These are phyloP conservation scores for Digitonthophagus gazella DNA, from an alignment of 2,888 invertebrate species.

Conservation along the genomic window DNA sequence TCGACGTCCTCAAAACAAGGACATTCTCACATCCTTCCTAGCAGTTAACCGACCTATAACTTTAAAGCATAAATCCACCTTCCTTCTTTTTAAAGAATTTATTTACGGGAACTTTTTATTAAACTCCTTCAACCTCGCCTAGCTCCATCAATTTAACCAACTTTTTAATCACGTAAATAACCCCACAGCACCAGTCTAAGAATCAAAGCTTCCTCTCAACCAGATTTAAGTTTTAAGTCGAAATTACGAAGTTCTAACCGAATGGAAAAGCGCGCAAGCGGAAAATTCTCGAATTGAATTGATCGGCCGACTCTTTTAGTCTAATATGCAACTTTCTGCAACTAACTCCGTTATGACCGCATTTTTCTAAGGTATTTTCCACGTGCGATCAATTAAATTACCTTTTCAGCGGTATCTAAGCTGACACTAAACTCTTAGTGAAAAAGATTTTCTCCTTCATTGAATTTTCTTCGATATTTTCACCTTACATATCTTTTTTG, in stretches of 20 bases:
- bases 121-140: neutral
- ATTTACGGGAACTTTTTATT: neutral
- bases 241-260: neutral
- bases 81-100: neutral
- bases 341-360: neutral
- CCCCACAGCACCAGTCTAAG: neutral
- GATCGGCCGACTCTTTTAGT: neutral
- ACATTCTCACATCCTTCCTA: neutral
- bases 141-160: neutral
- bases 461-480: neutral
- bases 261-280: neutral
- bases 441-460: neutral
- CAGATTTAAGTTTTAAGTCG: neutral
- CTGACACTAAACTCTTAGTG: neutral
- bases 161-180: neutral
- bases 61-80: no score
- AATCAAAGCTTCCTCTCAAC: neutral
- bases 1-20: constrained; percentile 28
- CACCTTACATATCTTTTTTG: neutral
- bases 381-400: neutral
- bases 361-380: neutral
- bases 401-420: neutral
- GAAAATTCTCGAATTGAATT: neutral
- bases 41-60: neutral
- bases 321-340: neutral